Percentiles rank a stretch among this genome's conserved stretches.
These are phyloP conservation scores for Anhinga anhinga DNA, from an alignment of 2,113 vertebrate species.

Conservation along the genomic window DNA sequence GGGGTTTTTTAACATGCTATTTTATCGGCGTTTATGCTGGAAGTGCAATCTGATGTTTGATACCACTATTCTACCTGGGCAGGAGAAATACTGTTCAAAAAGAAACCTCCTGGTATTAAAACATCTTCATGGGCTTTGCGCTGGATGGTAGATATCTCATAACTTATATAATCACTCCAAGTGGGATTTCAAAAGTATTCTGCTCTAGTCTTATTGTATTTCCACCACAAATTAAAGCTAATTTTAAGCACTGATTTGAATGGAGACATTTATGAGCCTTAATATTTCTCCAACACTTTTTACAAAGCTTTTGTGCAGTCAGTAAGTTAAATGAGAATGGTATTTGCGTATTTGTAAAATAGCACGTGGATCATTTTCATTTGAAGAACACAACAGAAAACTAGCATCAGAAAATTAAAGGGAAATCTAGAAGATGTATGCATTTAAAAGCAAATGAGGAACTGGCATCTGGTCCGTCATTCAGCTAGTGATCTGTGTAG, in stretches of 20 bases:
- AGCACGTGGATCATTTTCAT: not conserved
- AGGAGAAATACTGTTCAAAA: not conserved
- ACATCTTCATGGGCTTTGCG: not conserved
- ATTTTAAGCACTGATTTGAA: not conserved
- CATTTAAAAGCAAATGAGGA: not conserved
- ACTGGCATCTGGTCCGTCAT: not conserved
- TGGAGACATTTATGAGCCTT: not conserved
- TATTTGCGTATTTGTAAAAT: conserved; percentile 14
- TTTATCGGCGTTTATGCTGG: not conserved
- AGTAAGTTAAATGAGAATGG: not conserved
- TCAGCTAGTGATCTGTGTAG: not conserved
- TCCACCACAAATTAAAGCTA: not conserved
- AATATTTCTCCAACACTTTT: not conserved
- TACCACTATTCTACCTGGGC: not conserved
- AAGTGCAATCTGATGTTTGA: not conserved
- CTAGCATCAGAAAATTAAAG: not conserved
- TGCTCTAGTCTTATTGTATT: not conserved
- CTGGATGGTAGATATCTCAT: not conserved
- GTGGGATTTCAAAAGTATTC: not conserved
- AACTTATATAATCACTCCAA: not conserved
- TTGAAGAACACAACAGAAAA: not conserved
- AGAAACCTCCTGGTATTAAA: not conserved
- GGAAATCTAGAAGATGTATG: not conserved
- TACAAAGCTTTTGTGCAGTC: not conserved
- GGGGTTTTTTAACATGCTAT: rapidly evolving